A percentile compares a stretch with the other conserved stretches of the same genome.
These are phyloP conservation scores for Pangasianodon gigas DNA, from an alignment of 2,113 vertebrate genomes.

Conservation along the genomic window DNA sequence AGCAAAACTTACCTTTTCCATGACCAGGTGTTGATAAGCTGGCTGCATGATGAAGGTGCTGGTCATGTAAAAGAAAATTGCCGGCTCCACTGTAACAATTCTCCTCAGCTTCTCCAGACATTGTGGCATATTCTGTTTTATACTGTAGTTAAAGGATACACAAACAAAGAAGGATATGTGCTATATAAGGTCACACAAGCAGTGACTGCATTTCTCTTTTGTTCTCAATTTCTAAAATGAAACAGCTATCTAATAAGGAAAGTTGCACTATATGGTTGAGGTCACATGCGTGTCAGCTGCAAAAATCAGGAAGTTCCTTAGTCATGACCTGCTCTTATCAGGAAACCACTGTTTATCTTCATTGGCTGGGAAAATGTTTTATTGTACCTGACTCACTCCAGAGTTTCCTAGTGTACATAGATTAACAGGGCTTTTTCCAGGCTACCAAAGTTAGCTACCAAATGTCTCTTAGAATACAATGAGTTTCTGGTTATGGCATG, in stretches of 20 bases:
- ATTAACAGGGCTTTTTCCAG: not conserved
- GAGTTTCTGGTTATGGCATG: not conserved
- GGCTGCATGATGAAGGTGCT: slow-evolving; percentile 55
- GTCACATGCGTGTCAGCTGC: slow-evolving; percentile 47
- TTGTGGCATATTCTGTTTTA: slow-evolving; percentile 41
- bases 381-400: not conserved
- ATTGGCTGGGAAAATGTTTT: slow-evolving; percentile 14
- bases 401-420: not conserved
- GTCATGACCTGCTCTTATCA: slow-evolving; percentile 48
- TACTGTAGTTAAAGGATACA: not conserved
- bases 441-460: not conserved
- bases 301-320: slow-evolving; percentile 34
- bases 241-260: not conserved
- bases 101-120: slow-evolving; percentile 51
- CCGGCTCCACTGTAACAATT: slow-evolving; percentile 64
- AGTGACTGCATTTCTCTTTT: slow-evolving; percentile 2
- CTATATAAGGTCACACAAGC: slow-evolving; percentile 7
- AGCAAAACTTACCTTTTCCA: slow-evolving; percentile 56
- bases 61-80: slow-evolving; percentile 64
- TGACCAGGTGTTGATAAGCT: slow-evolving; percentile 60
- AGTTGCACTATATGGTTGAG: not conserved
- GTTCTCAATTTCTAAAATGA: slow-evolving; percentile 1
- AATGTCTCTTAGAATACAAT: not conserved
- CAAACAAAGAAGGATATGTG: slow-evolving; percentile 1
- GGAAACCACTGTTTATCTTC: not conserved